Conservation (phyloP, 1,140 invertebrate genomes). For the Lasaia peninsularis region DNA sequence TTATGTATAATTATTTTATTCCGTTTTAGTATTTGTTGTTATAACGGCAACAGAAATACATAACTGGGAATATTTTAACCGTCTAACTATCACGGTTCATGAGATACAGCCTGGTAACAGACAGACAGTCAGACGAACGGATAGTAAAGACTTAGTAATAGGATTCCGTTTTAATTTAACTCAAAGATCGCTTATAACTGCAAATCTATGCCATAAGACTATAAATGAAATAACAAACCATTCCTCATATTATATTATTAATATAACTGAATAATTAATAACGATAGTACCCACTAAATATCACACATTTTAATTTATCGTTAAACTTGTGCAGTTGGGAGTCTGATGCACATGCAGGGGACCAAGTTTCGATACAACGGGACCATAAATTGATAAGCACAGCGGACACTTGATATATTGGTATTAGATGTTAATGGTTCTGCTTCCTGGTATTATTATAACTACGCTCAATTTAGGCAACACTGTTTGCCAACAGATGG, state of each 20-base stretch:
- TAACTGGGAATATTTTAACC: no score
- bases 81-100: no score
- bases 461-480: background rate
- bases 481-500: background rate
- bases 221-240: background rate
- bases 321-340: constrained; percentile 45
- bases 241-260: background rate
- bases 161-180: no score
- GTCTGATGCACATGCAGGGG: constrained; percentile 34
- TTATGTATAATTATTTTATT: no score
- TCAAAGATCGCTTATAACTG: no score
- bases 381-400: constrained; percentile 54
- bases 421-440: constrained; percentile 37
- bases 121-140: no score
- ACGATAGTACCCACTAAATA: constrained; percentile 34
- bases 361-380: constrained; percentile 56
- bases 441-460: constrained; percentile 1
- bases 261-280: constrained; percentile 7
- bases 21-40: no score
- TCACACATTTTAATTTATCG: constrained; percentile 58
- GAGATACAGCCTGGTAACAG: no score
- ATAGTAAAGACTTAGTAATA: no score
- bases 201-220: background rate
- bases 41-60: no score
- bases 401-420: constrained; percentile 39